These are phyloP conservation scores for Neoarius graeffei DNA, from an alignment of 2,113 vertebrate genomes.

Conservation along the genomic window DNA sequence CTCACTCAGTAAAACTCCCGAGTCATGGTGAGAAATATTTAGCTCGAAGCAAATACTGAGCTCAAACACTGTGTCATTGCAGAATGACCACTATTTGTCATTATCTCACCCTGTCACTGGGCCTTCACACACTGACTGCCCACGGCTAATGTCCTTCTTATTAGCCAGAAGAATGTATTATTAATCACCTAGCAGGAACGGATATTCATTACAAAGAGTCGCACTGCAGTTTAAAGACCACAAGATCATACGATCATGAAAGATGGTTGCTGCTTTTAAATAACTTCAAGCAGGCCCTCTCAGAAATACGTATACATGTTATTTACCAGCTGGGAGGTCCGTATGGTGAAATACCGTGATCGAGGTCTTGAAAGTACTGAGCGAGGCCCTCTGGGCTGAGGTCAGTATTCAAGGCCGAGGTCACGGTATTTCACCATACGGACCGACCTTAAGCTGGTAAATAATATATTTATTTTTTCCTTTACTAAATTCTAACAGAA, in stretches of 20 bases:
- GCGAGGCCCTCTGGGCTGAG: too few species aligned
- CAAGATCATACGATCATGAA: background rate
- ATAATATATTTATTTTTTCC: too few species aligned
- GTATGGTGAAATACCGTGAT: too few species aligned
- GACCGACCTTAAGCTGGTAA: too few species aligned
- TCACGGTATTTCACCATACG: too few species aligned
- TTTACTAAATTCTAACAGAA: too few species aligned
- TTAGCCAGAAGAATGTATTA: background rate
- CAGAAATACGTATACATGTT: background rate
- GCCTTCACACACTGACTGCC: background rate
- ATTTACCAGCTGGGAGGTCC: too few species aligned
- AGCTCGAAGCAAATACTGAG: background rate
- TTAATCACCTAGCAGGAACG: background rate
- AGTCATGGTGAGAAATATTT: background rate
- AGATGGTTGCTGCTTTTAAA: background rate
- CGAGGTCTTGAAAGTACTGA: too few species aligned
- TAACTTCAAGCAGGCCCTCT: background rate
- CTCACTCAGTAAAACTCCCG: background rate
- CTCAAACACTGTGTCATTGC: slow-evolving; percentile 13
- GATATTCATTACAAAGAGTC: background rate
- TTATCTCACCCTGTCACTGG: background rate
- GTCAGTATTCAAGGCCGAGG: too few species aligned
- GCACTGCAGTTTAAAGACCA: background rate
- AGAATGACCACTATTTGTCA: background rate
- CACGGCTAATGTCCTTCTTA: slow-evolving; percentile 18